Conservation (phyloP, 2,113 vertebrate species). For the Oncorhynchus keta region DNA sequence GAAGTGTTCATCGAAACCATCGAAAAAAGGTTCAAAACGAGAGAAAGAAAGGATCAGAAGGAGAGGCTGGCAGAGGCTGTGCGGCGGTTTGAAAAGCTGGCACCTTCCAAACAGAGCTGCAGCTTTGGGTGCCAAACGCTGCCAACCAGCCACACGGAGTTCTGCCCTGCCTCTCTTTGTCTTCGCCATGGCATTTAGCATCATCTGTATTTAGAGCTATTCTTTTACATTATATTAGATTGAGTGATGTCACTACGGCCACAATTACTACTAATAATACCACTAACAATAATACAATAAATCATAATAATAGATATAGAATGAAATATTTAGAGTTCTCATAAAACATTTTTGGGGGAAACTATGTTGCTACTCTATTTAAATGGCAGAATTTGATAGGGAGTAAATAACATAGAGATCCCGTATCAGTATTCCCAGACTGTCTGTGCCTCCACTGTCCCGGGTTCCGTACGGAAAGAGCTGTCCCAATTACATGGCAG, state of each 20-base stretch:
- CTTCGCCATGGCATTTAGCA: slow-evolving; percentile 64
- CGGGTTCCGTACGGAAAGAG: slow-evolving; percentile 41
- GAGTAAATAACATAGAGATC: not conserved
- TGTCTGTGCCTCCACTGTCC: slow-evolving; percentile 1
- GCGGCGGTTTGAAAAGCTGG: slow-evolving; percentile 78
- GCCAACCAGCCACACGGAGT: slow-evolving; percentile 74
- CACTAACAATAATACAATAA: not conserved
- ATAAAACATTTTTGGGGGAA: not conserved
- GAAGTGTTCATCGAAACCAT: slow-evolving; percentile 49
- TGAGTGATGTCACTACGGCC: slow-evolving; percentile 27
- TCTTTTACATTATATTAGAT: slow-evolving; percentile 62
- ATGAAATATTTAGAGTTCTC: not conserved
- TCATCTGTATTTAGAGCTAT: slow-evolving; percentile 68
- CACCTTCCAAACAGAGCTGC: slow-evolving; percentile 68
- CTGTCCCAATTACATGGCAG: slow-evolving; percentile 54
- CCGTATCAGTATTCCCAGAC: not conserved
- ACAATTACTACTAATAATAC: not conserved
- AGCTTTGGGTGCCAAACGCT: slow-evolving; percentile 66
- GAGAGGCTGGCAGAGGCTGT: slow-evolving; percentile 68
- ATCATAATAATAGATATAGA: not conserved
- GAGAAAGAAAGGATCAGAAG: slow-evolving; percentile 68
- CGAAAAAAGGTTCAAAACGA: slow-evolving; percentile 54
- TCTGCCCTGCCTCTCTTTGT: slow-evolving; percentile 73
- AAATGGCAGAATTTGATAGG: slow-evolving; percentile 7
- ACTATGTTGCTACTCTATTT: not conserved